These are phyloP conservation scores for Fragum whitleyi DNA, from an alignment of 2,888 invertebrate genomes.

Conservation along the genomic window DNA sequence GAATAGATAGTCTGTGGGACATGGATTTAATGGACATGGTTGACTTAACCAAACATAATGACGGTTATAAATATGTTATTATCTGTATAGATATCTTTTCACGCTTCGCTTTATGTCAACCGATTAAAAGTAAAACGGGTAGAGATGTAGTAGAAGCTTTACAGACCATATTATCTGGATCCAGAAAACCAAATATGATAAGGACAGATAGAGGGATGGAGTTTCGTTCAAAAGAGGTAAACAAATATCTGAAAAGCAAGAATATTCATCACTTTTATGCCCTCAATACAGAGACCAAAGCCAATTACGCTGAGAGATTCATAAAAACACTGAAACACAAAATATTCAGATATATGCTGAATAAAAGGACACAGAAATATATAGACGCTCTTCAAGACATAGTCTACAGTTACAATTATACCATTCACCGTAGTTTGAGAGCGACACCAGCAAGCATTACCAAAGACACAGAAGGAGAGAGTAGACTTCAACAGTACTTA, in stretches of 20 bases:
- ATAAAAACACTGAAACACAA: slow-evolving; percentile 29
- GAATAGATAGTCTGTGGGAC: slow-evolving; percentile 50
- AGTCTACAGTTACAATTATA: slow-evolving; percentile 39
- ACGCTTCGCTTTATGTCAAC: slow-evolving; percentile 28
- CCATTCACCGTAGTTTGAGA: slow-evolving; percentile 36
- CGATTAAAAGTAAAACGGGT: slow-evolving; percentile 46
- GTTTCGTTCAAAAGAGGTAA: slow-evolving; percentile 35
- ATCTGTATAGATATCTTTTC: slow-evolving; percentile 47
- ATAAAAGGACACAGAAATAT: slow-evolving; percentile 24
- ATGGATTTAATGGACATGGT: slow-evolving; percentile 44
- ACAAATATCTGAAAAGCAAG: slow-evolving; percentile 21
- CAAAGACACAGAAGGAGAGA: slow-evolving; percentile 28
- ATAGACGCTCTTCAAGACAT: slow-evolving; percentile 36
- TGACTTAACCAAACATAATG: slow-evolving; percentile 30
- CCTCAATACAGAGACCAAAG: slow-evolving; percentile 44
- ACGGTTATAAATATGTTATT: slow-evolving; percentile 33
- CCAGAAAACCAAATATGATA: slow-evolving; percentile 43
- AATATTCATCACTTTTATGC: slow-evolving; percentile 37
- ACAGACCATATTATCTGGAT: slow-evolving; percentile 29
- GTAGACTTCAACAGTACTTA: slow-evolving; percentile 30
- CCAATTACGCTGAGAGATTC: slow-evolving; percentile 40
- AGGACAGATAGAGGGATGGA: slow-evolving; percentile 38
- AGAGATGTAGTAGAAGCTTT: slow-evolving; percentile 31
- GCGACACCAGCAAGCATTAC: slow-evolving; percentile 20
- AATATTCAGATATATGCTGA: slow-evolving; percentile 21